Conservation (phyloP, 2,113 vertebrate species). For the Odontesthes bonariensis region DNA sequence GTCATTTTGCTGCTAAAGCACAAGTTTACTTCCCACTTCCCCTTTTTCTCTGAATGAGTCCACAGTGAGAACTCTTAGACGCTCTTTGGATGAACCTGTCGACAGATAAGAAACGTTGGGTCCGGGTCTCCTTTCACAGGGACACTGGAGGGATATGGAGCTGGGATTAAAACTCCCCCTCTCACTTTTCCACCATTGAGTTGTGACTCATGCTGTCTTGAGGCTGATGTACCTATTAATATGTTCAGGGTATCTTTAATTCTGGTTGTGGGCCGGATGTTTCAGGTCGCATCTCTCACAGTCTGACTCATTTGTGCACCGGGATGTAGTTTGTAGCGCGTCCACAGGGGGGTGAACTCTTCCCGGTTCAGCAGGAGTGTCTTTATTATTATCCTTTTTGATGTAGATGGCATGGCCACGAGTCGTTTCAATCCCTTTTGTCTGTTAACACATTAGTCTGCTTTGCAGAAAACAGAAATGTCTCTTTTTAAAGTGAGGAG, state of each 20-base stretch:
- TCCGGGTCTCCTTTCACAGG: no score
- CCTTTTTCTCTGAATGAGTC: background rate
- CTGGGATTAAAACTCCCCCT: no score
- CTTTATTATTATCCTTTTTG: background rate
- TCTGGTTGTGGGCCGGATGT: background rate
- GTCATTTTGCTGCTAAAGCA: background rate
- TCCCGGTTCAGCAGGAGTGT: background rate
- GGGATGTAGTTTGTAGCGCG: constrained; percentile 10
- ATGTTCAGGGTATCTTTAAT: no score
- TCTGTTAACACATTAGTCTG: constrained; percentile 37
- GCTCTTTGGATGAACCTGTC: no score
- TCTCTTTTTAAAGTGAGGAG: background rate
- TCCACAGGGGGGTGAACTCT: constrained; percentile 37
- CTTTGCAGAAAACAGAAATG: background rate
- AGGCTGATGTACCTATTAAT: no score
- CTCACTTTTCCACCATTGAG: no score
- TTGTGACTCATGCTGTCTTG: no score
- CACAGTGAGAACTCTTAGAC: no score
- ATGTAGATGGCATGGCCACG: background rate
- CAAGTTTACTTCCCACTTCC: background rate
- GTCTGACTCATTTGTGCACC: background rate
- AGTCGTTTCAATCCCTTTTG: constrained; percentile 40
- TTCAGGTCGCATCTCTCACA: background rate
- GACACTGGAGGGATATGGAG: no score
- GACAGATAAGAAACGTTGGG: no score